Evolutionary conservation across 1,140 invertebrate species (phyloP), one percentile per base, ranked within the genome.

Genomic region (Metopolophium dirhodum): DNA sequence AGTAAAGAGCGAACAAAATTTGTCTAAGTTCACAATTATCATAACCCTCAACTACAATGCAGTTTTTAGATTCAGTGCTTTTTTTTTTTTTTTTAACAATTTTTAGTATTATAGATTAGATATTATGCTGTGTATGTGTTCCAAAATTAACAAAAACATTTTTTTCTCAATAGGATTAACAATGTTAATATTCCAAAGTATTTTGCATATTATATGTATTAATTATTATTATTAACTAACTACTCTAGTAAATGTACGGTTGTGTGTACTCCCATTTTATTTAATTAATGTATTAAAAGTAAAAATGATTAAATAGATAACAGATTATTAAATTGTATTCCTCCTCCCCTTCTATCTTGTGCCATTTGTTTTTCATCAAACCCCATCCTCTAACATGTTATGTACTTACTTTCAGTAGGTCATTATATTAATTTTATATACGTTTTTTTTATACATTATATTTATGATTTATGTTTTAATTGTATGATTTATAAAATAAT

Each of bases 391-490:
- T 51, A 37, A 51, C 77, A 85, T 93, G 82, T 93, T 93, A 93
- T 93, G 47, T 93, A 86, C 49, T 93, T 93, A 86, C 91, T 41
- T 77, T 77, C 6, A 93, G 82, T 86, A 93, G 35, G 91, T 86
- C 49, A 93, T 86, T 45, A 30, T 93, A 86, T 86, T 92, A 51
- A 85, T 92, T 92, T 85, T 83, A 68, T 83, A 85, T 93, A 30
- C 47, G 35, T 86, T 93, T 57, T 83, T 91, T 86, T 92, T 92
- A 93, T 57, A 93, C 77, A 92, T 92, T 93, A 93, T 93, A 93
- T 93, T 93, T 93, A 93, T 86, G 82, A 61, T 93, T 92, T 92
- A 92, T 92, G 91, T 92, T 92, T 92, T 51, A 41, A 54, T 91
- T 92, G 77, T 92, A 92, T 51, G n/a, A 92, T 83, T 93, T 54